Conservation (phyloP, 2,113 vertebrate genomes). For the Mungos mungo region DNA sequence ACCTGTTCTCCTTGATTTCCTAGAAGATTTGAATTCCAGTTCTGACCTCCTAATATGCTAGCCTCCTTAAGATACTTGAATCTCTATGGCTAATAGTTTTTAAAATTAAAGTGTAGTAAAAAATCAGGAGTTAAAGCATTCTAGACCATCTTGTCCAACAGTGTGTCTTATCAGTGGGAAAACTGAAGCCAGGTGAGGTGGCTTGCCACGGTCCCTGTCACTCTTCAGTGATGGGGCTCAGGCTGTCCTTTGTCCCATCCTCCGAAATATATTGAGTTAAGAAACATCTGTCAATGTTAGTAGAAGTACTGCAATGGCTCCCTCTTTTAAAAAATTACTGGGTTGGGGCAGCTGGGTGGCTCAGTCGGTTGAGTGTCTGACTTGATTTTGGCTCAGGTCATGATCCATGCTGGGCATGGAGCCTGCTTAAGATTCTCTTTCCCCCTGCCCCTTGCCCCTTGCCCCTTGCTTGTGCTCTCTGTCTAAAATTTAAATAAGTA, state of each 20-base stretch:
- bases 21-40: constrained; percentile 29
- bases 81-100: neutral
- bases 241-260: neutral
- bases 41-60: constrained; percentile 17
- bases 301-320: neutral
- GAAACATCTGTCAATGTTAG: neutral
- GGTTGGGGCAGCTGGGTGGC: neutral
- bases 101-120: neutral
- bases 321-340: neutral
- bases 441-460: too few species aligned
- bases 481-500: too few species aligned
- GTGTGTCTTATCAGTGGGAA: neutral
- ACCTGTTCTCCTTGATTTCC: constrained; percentile 20
- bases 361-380: too few species aligned
- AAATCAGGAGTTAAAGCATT: neutral
- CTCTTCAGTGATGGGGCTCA: neutral
- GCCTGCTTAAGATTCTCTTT: too few species aligned
- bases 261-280: neutral
- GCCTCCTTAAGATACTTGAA: neutral
- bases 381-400: too few species aligned
- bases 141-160: neutral
- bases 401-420: too few species aligned
- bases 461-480: too few species aligned
- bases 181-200: neutral
- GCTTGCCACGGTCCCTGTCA: neutral